Evolutionary conservation across 2,888 invertebrate genomes (phyloP), one percentile per base, ranked within the genome.

Genomic region (Dysmachus trigonus): DNA sequence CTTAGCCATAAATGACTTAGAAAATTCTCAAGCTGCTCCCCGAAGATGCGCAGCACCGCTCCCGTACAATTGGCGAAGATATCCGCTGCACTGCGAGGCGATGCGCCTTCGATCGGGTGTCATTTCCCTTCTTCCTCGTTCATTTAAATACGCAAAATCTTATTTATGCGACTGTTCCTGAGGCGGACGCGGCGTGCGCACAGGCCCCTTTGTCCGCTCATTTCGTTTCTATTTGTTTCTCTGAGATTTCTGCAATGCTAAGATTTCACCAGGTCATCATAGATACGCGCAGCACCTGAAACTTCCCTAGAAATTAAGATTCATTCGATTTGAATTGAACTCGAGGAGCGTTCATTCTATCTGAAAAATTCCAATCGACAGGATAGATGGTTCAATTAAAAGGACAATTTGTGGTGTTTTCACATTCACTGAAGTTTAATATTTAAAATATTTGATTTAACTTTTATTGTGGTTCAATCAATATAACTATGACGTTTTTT

Each of bases 1-100:
- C 92, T 92, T 89, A 90, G 90, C 92, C 92, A 92, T 92, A 92
- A 92, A 92, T 91, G 92, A 91, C 90, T 90, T 87, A 79, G 77
- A 71, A 77, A 85, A 85, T 72, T 83, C 83, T 83, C 83, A 83
- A 83, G 72, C 31, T 41, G 72, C 83, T 72, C 83, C 72, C 53
- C 27, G 83, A 71, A 83, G 62, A 62, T 62, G 62, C 62, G 62
- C 62, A 62, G 62, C 27, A 0, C 27, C 62, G 22, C 62, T 22
- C 27, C 8, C 27, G 41, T 38, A 15, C 72, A 71, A 83, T 72
- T 38, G 71, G 8, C 72, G 72, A 83, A 72, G 33, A 73, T n/a
- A 62, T 38, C 72, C 13, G 22, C 8, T 27, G 27, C 53, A 10
- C 18, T 27, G 62, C 62, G 72, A 83, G 35, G 72, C 72, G 72